phyloP scores from a whole-genome alignment of 2,888 invertebrate species.

The Eustalomyia histrio region DNA sequence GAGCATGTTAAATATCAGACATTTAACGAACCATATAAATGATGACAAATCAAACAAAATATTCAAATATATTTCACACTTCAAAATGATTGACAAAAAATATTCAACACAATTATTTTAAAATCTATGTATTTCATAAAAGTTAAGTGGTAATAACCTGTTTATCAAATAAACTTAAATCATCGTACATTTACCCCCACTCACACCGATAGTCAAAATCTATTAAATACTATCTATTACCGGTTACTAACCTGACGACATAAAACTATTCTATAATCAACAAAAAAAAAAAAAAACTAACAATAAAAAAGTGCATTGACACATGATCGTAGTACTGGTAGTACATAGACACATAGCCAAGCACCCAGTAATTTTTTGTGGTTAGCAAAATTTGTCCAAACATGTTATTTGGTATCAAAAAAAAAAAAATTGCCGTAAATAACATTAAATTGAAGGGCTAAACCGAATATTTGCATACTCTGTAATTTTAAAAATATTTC shows the following conservation, averaged over 20 bases:
- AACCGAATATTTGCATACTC: background rate
- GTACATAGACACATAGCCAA: too few species aligned
- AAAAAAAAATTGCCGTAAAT: slow-evolving; percentile 31
- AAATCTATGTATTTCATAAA: slow-evolving; percentile 32
- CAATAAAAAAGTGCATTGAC: slow-evolving; percentile 61
- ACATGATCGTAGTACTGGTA: slow-evolving; percentile 16
- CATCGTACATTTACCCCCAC: slow-evolving; percentile 39
- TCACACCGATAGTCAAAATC: background rate
- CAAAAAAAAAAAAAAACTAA: slow-evolving; percentile 5
- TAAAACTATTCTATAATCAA: slow-evolving; percentile 8
- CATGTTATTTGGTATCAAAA: slow-evolving; percentile 15
- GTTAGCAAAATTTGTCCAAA: slow-evolving; percentile 28
- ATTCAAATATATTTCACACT: slow-evolving; percentile 31
- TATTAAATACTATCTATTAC: slow-evolving; percentile 19
- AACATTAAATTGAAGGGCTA: background rate
- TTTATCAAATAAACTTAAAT: slow-evolving; percentile 35
- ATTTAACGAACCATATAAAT: background rate
- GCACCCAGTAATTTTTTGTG: background rate
- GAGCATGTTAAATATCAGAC: background rate
- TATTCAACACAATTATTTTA: slow-evolving; percentile 14
- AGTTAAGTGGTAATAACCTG: slow-evolving; percentile 52
- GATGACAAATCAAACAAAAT: slow-evolving; percentile 35
- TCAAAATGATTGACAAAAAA: slow-evolving; percentile 2
- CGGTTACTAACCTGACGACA: slow-evolving; percentile 31
- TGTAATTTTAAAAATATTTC: background rate